A percentile compares a stretch with the other conserved stretches of the same genome.
These are phyloP conservation scores for Anthoscopus minutus DNA, from an alignment of 2,113 vertebrate species.

Conservation along the genomic window DNA sequence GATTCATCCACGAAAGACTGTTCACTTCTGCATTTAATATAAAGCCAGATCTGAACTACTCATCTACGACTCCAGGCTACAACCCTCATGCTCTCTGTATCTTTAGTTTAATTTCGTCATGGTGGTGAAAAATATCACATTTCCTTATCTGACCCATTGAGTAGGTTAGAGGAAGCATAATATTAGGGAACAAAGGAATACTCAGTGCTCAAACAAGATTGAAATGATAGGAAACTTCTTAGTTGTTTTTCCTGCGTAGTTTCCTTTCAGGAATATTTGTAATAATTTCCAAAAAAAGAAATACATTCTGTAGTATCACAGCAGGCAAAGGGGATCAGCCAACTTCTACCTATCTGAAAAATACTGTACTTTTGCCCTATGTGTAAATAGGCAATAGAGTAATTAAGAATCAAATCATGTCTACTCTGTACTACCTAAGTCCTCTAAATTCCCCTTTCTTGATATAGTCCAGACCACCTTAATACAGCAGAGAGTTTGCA, in stretches of 20 bases:
- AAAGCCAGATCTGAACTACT: not conserved
- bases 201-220: conserved; percentile 74
- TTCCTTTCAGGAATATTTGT: conserved; percentile 9
- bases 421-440: not conserved
- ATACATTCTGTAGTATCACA: not conserved
- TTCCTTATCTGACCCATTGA: conserved; percentile 71
- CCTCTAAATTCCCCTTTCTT: not conserved
- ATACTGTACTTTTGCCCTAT: not conserved
- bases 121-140: conserved; percentile 65
- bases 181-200: conserved; percentile 73
- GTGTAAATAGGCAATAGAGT: not conserved
- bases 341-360: not conserved
- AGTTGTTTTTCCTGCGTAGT: conserved; percentile 28
- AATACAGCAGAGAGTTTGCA: not conserved
- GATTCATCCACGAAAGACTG: conserved; percentile 18
- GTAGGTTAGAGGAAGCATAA: conserved; percentile 74
- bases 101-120: conserved; percentile 27
- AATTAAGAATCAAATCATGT: not conserved
- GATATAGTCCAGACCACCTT: conserved; percentile 28
- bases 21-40: not conserved
- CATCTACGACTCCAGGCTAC: conserved; percentile 23
- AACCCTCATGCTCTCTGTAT: not conserved
- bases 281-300: not conserved
- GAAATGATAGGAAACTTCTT: conserved; percentile 44
- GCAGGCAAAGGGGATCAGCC: not conserved